Evolutionary conservation across 2,113 vertebrate genomes (phyloP), one percentile per base, ranked within the genome.

Genomic region (Embiotoca jacksoni): DNA sequence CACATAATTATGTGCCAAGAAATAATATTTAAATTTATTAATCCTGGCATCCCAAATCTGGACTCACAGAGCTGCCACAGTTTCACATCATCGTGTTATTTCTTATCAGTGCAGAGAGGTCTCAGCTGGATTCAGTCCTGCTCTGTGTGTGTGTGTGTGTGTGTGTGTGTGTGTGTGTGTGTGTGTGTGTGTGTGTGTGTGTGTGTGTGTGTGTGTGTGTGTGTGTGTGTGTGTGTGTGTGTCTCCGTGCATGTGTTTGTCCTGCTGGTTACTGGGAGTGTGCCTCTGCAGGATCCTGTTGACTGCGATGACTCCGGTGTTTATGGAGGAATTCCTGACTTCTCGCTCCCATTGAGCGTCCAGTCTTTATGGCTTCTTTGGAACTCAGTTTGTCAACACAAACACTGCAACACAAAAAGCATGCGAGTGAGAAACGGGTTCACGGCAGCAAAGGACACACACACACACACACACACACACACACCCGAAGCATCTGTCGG

Each of bases 281-380:
- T 89, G 86, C 53, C 74, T 79, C 61, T 72, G 59, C 54, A 72
- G 53, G 56, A 47, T 72, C 80, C 72, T 71, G 76, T 84, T 82
- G 84, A 64, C 69, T 79, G 64, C 37, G 66, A 76, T 76, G 57
- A 72, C 70, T 81, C 58, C 68, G 39, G 56, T 91, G 81, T 92
- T 93, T 92, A 85, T 78, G 60, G 84, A 91, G 83, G 88, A 87
- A 92, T 91, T 93, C 92, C 88, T 90, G 77, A 64, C 73, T 63
- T 83, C 73, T 87, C 23, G 3, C 70, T 65, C 78, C 84, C 76
- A 85, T 89, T 87, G 81, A 93, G 61, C 52, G 52, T 50, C 6
- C 33, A 49, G 49, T 81, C 72, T 93, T 92, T 92, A 89, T 81
- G 87, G 59, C 84, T 75, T 87, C 81, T 71, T 81, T 61, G 89